Evolutionary conservation across 2,113 vertebrate species (phyloP), one percentile per base, ranked within the genome.

Genomic region (Seriola quinqueradiata): DNA sequence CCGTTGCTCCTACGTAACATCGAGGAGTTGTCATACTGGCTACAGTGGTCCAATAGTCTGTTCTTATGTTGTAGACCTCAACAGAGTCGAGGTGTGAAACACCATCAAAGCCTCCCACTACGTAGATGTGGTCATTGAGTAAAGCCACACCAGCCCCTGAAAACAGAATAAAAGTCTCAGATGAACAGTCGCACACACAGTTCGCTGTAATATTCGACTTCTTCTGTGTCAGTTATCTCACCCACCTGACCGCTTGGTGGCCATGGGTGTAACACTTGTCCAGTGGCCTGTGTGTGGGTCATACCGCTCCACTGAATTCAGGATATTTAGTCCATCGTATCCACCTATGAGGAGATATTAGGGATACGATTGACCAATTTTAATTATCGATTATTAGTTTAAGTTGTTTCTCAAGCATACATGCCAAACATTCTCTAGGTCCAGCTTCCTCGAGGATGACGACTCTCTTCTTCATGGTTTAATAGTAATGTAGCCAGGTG

Each of bases 221-320:
- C 8, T 8, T 1, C 3, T 23, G 11, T 25, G 2, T 4, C 6
- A 1, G 8, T 55, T 34, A 5, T 58, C 21, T 54, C 42, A 81
- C 76, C 23, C n/a, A 95, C 95, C 98, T 85, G 98, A 99, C 55
- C 98, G 97, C 82, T 99, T 99, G 11, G 97, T 99, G 88, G 97
- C 97, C 98, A 99, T 99, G 0, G 98, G 98, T 4, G 98, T 99
- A 55, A 99, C 97, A 2, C 97, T 98, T 5, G 98, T 97, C 98
- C 98, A 99, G 94, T 99, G 98, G 78, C 98, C 98, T 4, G 97
- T 99, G 93, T 99, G 98, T 21, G 98, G 98, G 91, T 99, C 98
- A 34, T 99, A 99, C 63, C 97, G 95, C 91, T 99, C 98, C 10
- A 99, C 98, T 55, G 98, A 99, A 85, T 97, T 99, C 87, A 99